These are phyloP conservation scores for Ceratotherium simum DNA, from an alignment of 2,113 vertebrate genomes.

Conservation along the genomic window DNA sequence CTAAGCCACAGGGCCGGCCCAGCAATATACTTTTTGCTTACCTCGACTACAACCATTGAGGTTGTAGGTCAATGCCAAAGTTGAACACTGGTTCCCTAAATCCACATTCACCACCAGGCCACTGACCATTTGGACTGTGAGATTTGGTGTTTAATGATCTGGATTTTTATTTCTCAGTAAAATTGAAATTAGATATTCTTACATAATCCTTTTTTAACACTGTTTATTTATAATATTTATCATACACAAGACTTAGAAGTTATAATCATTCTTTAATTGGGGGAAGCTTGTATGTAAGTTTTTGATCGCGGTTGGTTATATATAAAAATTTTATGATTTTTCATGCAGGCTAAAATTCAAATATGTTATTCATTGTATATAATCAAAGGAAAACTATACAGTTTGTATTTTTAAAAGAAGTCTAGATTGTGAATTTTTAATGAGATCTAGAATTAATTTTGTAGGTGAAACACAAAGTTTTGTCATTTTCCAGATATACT, in stretches of 20 bases:
- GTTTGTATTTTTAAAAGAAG: not conserved
- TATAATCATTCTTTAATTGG: not conserved
- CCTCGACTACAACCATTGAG: no score
- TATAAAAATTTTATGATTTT: not conserved
- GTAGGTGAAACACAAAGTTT: not conserved
- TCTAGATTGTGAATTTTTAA: not conserved
- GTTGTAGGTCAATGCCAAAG: not conserved
- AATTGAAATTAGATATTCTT: not conserved
- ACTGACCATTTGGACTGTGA: not conserved
- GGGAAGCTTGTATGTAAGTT: not conserved
- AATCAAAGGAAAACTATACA: not conserved
- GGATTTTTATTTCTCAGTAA: not conserved
- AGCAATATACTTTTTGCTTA: not conserved
- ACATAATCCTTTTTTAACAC: not conserved
- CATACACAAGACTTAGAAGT: not conserved
- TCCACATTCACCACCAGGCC: no score
- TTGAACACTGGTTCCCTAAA: not conserved
- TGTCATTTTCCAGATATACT: not conserved
- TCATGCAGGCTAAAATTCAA: not conserved
- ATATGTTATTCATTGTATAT: not conserved
- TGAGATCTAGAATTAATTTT: not conserved
- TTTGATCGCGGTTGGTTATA: not conserved
- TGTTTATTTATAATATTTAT: not conserved
- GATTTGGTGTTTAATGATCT: not conserved
- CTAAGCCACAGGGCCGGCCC: no score